Conservation (phyloP, 2,888 invertebrate species). For the Folsomia candida region DNA sequence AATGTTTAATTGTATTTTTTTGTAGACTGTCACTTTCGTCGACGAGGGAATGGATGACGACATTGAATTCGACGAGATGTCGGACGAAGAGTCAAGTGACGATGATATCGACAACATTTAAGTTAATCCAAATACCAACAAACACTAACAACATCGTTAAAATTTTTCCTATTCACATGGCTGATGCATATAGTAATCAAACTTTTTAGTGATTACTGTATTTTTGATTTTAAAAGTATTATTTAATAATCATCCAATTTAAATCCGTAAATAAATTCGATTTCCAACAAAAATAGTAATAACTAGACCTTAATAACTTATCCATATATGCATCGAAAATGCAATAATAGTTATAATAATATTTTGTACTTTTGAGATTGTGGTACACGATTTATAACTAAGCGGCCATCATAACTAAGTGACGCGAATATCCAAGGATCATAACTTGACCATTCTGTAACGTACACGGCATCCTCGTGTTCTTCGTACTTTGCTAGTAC, state of each 20-base stretch:
- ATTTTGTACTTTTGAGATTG: slow-evolving; percentile 91
- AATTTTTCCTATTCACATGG: no score
- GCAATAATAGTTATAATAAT: slow-evolving; percentile 61
- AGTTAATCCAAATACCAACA: no score
- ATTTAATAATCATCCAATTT: neutral
- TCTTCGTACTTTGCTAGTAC: slow-evolving; percentile 89
- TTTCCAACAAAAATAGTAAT: no score
- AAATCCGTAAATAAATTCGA: neutral
- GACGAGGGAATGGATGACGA: slow-evolving; percentile 94
- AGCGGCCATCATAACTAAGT: slow-evolving; percentile 91
- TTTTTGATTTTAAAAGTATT: neutral
- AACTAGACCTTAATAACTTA: neutral
- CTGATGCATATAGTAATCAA: no score
- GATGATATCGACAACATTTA: slow-evolving; percentile 59
- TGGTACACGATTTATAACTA: slow-evolving; percentile 91
- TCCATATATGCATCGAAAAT: no score
- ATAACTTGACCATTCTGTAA: slow-evolving; percentile 93
- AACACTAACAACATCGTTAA: no score
- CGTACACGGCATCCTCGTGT: slow-evolving; percentile 97
- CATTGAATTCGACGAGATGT: slow-evolving; percentile 93
- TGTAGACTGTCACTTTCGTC: slow-evolving; percentile 87
- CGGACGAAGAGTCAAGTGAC: slow-evolving; percentile 73
- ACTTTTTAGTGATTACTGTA: no score
- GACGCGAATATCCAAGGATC: slow-evolving; percentile 99
- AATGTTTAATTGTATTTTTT: no score